These are phyloP conservation scores for Lepetodrilus schrolli DNA, from an alignment of 2,888 invertebrate species.

Conservation along the genomic window DNA sequence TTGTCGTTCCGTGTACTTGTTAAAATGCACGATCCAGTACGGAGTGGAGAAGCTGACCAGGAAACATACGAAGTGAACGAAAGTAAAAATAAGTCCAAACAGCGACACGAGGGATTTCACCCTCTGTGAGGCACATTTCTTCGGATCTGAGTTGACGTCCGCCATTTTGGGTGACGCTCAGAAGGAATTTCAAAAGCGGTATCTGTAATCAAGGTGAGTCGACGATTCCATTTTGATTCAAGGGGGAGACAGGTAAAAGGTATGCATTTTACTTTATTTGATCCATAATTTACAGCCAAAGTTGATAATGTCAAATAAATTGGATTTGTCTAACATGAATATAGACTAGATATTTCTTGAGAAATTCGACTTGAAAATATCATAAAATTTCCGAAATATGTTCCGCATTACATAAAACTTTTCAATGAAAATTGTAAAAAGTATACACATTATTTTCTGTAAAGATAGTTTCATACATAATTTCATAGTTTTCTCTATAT, in stretches of 20 bases:
- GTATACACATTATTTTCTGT: too few relatives aligned
- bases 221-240: conserved; percentile 35
- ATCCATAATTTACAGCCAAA: too few relatives aligned
- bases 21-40: conserved; percentile 62
- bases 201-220: conserved; percentile 28
- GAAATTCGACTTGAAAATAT: too few relatives aligned
- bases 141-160: conserved; percentile 24
- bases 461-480: too few relatives aligned
- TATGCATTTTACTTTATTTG: conserved; percentile 6
- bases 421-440: too few relatives aligned
- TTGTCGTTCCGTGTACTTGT: conserved; percentile 77
- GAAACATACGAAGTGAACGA: conserved; percentile 42
- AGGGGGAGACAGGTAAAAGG: conserved; percentile 27
- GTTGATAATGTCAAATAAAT: too few relatives aligned
- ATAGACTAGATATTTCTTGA: too few relatives aligned
- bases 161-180: conserved; percentile 41
- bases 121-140: conserved; percentile 19
- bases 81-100: conserved; percentile 44
- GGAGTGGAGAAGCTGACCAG: conserved; percentile 58
- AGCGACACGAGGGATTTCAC: conserved; percentile 42
- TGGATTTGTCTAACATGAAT: too few relatives aligned
- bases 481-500: too few relatives aligned
- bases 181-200: conserved; percentile 28
- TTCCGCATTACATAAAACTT: too few relatives aligned
- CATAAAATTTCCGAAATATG: too few relatives aligned